Conservation (phyloP, 2,113 vertebrate species). For the Triplophysa tibetana region DNA sequence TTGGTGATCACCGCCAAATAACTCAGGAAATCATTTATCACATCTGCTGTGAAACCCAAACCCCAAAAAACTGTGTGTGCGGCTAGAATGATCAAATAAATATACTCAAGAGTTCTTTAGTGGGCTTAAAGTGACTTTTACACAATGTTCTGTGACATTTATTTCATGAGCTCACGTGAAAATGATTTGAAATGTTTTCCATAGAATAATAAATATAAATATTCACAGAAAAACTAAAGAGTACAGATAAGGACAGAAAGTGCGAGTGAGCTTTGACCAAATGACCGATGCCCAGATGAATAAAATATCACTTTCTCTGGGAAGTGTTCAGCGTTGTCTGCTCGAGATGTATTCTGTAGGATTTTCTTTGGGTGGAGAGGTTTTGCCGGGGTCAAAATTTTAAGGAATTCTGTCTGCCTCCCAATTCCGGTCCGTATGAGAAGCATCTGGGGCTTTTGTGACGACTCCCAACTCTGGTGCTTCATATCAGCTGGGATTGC, state of each 20-base stretch:
- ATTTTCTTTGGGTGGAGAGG: slow-evolving; percentile 55
- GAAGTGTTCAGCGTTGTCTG: slow-evolving; percentile 18
- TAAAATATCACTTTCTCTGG: slow-evolving; percentile 37
- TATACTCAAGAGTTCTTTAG: no score
- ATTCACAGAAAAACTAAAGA: no score
- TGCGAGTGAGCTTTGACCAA: no score
- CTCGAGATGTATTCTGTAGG: slow-evolving; percentile 28
- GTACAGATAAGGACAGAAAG: no score
- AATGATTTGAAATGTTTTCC: no score
- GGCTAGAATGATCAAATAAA: no score
- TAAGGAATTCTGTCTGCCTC: slow-evolving; percentile 46
- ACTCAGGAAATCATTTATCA: slow-evolving; percentile 33
- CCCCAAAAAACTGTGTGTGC: no score
- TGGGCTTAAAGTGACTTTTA: not conserved
- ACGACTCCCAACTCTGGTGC: slow-evolving; percentile 36
- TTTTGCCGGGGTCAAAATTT: slow-evolving; percentile 60
- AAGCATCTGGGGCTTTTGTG: slow-evolving; percentile 43
- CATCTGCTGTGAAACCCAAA: not conserved
- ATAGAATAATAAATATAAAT: no score
- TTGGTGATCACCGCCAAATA: slow-evolving; percentile 9
- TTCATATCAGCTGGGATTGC: slow-evolving; percentile 31
- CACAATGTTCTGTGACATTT: no score
- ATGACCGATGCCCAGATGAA: slow-evolving; percentile 19
- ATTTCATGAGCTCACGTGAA: no score
- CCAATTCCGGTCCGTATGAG: slow-evolving; percentile 26